These are phyloP conservation scores for Hormaphis cornu DNA, from an alignment of 1,140 invertebrate genomes.

Conservation along the genomic window DNA sequence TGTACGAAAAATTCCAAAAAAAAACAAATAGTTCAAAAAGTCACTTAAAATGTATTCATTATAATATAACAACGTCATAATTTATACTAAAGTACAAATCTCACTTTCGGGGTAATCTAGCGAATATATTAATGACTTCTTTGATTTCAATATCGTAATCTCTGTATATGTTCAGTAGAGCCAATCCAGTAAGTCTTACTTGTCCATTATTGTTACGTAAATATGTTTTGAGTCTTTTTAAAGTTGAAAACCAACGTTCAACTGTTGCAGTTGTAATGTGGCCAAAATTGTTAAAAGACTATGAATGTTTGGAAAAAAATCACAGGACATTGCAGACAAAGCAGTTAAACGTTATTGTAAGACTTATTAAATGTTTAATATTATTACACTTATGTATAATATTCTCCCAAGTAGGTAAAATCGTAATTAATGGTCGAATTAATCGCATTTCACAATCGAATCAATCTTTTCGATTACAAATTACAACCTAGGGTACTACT, in stretches of 20 bases:
- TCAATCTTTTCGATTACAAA: no score
- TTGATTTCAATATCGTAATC: background rate
- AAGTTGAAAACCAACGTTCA: slow-evolving; percentile 19
- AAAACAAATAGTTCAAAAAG: no score
- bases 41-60: no score
- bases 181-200: slow-evolving; percentile 33
- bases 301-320: background rate
- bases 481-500: no score
- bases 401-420: no score
- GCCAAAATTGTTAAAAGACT: background rate
- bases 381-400: no score
- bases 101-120: background rate
- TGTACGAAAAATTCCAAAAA: no score
- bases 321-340: background rate
- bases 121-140: background rate
- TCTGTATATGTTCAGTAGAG: slow-evolving; percentile 23
- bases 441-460: no score
- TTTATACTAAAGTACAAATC: background rate
- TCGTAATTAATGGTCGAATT: no score
- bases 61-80: no score
- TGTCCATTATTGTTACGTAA: slow-evolving; percentile 33
- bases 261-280: background rate
- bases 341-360: no score
- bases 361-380: no score
- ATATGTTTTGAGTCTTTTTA: slow-evolving; percentile 34